Base-by-base conservation (phyloP, 2,888 invertebrate genomes). In the Aquatica leii region DNA sequence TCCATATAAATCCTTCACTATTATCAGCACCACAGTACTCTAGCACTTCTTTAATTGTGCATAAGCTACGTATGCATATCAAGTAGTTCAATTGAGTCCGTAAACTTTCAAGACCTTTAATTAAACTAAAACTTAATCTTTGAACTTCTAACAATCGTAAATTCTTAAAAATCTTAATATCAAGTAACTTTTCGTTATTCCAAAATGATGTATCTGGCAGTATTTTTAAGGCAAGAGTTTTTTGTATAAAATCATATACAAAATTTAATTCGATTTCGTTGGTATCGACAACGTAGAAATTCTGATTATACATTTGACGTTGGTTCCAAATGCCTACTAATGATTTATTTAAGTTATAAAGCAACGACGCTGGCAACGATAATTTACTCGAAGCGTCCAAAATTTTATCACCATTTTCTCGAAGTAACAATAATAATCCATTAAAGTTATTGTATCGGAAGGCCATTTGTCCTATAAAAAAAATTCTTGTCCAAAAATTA, bases 171-270 rank as follows among this genome's bases (percentile, higher is more conserved):
- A 87, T 86, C 3, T 82, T 81, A 17, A 89, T 84, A 70, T 88
- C 86, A 1, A 88, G 81, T 31, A 64, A 34, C 49, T 64, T 53
- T 37, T 77, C 74, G 59, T 82, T 80, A 17, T 78, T 64, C 64
- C 64, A 64, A 60, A 64, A 64, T 17, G 60, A 50, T 17, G 51
- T 52, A 54, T 78, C 77, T 21, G 76, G 73, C 1, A 82, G 82
- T 6, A 89, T 76, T 78, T 88, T 87, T 12, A 89, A 77, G 41
- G 85, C 80, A 5, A 85, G 71, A 2, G 87, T 87, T 74, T 87
- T 87, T 71, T 88, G 87, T 15, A 89, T 84, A 73, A 89, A 87
- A 74, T 88, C 88, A 71, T 87, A 85, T 12, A 89, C 77, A 69
- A 88, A 83, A 71, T 87, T 87, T 20, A 88, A 73, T 69, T 88